Evolutionary conservation across 2,797 vertebrate species (phyloP).

Genomic region (Macrochelys suwanniensis): DNA sequence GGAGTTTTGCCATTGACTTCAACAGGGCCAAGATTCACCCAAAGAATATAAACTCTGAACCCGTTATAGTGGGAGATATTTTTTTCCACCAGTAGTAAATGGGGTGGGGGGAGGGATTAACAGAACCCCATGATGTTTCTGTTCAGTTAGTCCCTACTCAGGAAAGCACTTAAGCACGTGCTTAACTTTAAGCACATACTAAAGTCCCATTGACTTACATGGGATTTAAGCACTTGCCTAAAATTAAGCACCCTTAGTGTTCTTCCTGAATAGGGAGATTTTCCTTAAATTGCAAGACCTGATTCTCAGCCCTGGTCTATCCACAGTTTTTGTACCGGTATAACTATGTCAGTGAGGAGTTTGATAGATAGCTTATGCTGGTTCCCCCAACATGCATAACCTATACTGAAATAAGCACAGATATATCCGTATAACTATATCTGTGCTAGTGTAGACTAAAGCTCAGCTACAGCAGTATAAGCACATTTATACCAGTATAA

Average conservation of each 20-base stretch:
- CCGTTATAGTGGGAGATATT: too few relatives aligned
- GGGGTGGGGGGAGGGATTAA: neutral
- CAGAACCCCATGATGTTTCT: neutral
- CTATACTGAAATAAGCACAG: neutral
- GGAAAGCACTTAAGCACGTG: neutral
- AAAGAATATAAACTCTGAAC: neutral
- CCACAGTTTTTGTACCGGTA: neutral
- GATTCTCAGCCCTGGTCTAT: neutral
- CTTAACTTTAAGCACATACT: neutral
- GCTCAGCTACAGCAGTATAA: neutral
- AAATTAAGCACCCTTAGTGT: neutral
- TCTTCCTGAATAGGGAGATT: neutral
- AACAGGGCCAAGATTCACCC: neutral
- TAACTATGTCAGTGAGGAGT: neutral
- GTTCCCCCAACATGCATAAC: neutral
- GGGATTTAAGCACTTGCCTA: neutral
- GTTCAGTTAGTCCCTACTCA: neutral
- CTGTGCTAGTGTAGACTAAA: neutral
- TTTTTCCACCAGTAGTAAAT: neutral
- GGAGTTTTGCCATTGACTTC: neutral
- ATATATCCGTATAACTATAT: neutral
- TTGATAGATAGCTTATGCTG: neutral
- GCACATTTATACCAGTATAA: neutral
- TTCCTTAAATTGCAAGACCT: neutral
- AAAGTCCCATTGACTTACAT: neutral